Evolutionary conservation across 2,888 invertebrate genomes (phyloP).

Genomic region (Aelia acuminata): DNA sequence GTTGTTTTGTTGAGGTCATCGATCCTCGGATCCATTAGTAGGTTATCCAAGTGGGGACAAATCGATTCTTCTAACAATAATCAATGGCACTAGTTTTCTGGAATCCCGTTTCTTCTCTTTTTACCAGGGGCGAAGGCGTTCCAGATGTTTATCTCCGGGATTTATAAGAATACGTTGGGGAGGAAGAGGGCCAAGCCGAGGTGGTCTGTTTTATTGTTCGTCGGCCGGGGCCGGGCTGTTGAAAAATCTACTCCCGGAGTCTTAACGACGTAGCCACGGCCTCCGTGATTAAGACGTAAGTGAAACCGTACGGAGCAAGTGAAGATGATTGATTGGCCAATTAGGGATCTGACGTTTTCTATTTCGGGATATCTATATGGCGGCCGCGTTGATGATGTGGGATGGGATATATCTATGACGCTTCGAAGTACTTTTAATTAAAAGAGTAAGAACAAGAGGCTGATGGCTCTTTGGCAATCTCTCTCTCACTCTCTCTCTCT

Average conservation of each 20-base stretch:
- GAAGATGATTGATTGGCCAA: slow-evolving; percentile 5
- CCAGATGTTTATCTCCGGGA: slow-evolving; percentile 11
- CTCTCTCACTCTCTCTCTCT: too few species aligned
- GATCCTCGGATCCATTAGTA: background rate
- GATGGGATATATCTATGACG: background rate
- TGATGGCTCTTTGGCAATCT: background rate
- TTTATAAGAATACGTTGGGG: background rate
- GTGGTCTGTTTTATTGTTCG: slow-evolving; percentile 33
- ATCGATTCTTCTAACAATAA: slow-evolving; percentile 3
- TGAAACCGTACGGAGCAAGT: slow-evolving; percentile 13
- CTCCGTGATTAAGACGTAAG: slow-evolving; percentile 34
- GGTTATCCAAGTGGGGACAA: background rate
- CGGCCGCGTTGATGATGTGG: background rate
- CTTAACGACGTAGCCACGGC: background rate
- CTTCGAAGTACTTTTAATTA: background rate
- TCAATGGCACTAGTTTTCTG: slow-evolving; percentile 21
- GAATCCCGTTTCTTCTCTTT: slow-evolving; percentile 3
- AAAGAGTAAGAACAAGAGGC: background rate
- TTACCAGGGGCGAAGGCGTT: background rate
- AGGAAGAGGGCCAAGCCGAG: background rate
- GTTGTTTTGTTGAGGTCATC: background rate
- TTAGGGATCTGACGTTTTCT: slow-evolving; percentile 30
- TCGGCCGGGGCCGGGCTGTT: background rate
- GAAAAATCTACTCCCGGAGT: background rate
- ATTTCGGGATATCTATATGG: slow-evolving; percentile 22